These are phyloP conservation scores for Thalassaphorura encarpata DNA, from an alignment of 1,140 invertebrate genomes.

Conservation along the genomic window DNA sequence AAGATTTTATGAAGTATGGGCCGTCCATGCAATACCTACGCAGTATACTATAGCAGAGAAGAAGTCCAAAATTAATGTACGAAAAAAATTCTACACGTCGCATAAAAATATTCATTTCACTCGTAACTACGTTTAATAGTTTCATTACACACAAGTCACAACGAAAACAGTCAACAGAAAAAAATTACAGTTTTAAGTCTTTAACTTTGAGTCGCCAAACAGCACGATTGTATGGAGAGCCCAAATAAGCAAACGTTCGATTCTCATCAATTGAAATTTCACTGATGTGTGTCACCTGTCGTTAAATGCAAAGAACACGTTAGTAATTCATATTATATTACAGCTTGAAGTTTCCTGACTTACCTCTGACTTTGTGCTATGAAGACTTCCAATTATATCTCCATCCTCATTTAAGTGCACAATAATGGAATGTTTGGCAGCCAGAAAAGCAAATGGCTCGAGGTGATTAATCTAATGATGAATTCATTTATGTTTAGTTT, in stretches of 20 bases:
- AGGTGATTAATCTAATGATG: slow-evolving; percentile 34
- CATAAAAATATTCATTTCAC: not conserved
- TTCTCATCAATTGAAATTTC: slow-evolving; percentile 30
- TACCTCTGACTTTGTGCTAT: slow-evolving; percentile 36
- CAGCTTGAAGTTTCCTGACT: slow-evolving; percentile 43
- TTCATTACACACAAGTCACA: too few relatives aligned
- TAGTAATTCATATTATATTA: too few relatives aligned
- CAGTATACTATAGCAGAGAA: too few relatives aligned
- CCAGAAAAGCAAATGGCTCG: slow-evolving; percentile 22
- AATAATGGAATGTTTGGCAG: slow-evolving; percentile 16
- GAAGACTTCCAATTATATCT: slow-evolving; percentile 51
- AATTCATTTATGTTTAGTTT: not conserved
- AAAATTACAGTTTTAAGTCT: not conserved
- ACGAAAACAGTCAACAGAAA: too few relatives aligned
- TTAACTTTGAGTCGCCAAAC: slow-evolving; percentile 47
- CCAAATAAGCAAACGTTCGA: slow-evolving; percentile 46
- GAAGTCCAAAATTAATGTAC: not conserved
- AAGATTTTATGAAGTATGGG: too few relatives aligned
- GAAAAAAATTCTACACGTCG: not conserved
- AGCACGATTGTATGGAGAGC: slow-evolving; percentile 57
- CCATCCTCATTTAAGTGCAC: slow-evolving; percentile 55
- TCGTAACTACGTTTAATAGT: too few relatives aligned
- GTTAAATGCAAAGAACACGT: slow-evolving; percentile 36
- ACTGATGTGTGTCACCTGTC: slow-evolving; percentile 25
- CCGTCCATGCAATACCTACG: too few relatives aligned